phyloP scores from a whole-genome alignment of 1,140 invertebrate genomes.

The Drosophila asahinai region DNA sequence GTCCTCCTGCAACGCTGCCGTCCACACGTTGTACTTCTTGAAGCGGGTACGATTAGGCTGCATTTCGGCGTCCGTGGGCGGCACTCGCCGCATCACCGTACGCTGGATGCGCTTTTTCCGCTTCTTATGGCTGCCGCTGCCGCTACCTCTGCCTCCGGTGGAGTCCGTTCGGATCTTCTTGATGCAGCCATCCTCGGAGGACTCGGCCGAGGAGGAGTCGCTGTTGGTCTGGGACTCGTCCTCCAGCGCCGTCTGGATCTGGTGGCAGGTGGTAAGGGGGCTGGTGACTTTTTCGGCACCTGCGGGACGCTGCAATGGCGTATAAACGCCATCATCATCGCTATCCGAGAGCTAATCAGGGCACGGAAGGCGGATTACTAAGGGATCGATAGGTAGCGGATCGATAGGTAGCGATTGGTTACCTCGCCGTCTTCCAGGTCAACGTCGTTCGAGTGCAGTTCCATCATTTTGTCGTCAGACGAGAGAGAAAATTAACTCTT shows the following conservation, averaged over 20 bases:
- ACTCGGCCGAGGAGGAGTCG: slow-evolving; percentile 66
- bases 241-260: slow-evolving; percentile 64
- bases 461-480: slow-evolving; percentile 66
- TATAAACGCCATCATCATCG: slow-evolving; percentile 83
- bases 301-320: slow-evolving; percentile 85
- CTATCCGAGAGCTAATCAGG: slow-evolving; percentile 62
- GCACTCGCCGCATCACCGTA: slow-evolving; percentile 86
- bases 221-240: slow-evolving; percentile 70
- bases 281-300: slow-evolving; percentile 44
- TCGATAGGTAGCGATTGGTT: slow-evolving; percentile 6
- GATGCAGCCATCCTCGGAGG: slow-evolving; percentile 75
- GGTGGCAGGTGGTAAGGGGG: slow-evolving; percentile 63
- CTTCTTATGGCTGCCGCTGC: slow-evolving; percentile 45
- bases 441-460: slow-evolving; percentile 70
- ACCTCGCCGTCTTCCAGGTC: slow-evolving; percentile 85
- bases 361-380: neutral
- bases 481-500: slow-evolving; percentile 59
- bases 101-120: slow-evolving; percentile 80
- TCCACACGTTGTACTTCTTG: slow-evolving; percentile 89
- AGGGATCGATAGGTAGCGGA: neutral
- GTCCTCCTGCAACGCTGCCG: slow-evolving; percentile 87
- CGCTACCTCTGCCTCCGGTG: neutral
- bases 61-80: slow-evolving; percentile 82
- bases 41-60: slow-evolving; percentile 56
- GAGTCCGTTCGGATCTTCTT: slow-evolving; percentile 79